Evolutionary conservation across 2,888 invertebrate genomes (phyloP).

Genomic region (Hedychridium roseum): DNA sequence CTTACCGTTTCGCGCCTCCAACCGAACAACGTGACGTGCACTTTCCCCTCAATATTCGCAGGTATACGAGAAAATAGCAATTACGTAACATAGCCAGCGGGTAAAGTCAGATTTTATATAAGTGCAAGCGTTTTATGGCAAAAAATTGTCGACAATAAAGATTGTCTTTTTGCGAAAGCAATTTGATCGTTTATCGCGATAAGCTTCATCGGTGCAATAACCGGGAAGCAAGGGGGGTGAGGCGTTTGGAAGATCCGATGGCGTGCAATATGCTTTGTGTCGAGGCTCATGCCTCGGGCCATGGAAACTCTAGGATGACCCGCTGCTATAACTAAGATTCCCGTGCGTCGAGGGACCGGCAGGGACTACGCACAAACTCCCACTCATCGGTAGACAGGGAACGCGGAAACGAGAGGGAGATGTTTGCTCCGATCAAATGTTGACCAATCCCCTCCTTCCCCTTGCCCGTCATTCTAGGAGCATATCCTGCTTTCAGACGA

Average conservation of each 20-base stretch:
- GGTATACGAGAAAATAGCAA: constrained; percentile 20
- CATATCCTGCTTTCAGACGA: constrained; percentile 48
- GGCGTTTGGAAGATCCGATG: no score
- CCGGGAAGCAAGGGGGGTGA: no score
- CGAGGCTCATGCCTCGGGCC: constrained; percentile 26
- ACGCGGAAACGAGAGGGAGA: constrained; percentile 3
- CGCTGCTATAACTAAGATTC: constrained; percentile 30
- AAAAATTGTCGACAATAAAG: no score
- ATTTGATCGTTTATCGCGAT: no score
- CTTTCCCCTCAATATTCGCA: constrained; percentile 16
- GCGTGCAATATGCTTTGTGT: constrained; percentile 47
- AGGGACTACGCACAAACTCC: constrained; percentile 36
- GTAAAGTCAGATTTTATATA: no score
- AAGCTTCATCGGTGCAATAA: no score
- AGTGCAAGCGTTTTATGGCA: no score
- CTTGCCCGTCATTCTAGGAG: constrained; percentile 37
- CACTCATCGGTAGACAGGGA: constrained; percentile 19
- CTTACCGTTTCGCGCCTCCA: neutral
- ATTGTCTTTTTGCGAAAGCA: no score
- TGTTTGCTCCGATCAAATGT: constrained; percentile 57
- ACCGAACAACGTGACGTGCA: neutral
- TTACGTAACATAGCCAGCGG: no score
- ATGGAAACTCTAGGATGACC: constrained; percentile 27
- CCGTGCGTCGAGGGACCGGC: constrained; percentile 27
- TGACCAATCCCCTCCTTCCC: constrained; percentile 53